Base-by-base conservation (phyloP, 2,113 vertebrate species). In the Pseudorectes ferrugineus region DNA sequence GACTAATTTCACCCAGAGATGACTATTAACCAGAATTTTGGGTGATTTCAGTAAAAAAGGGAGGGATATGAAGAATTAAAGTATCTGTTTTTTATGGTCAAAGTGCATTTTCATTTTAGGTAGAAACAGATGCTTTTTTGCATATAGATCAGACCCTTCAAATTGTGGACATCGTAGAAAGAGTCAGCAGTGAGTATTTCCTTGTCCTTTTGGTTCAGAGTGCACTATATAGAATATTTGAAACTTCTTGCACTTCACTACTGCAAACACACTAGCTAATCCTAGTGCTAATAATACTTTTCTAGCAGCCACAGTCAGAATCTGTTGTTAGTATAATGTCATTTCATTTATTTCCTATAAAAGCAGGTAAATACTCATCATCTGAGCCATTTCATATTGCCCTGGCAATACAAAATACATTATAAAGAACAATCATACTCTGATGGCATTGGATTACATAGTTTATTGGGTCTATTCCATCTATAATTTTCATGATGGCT, bases 401-500 rank as follows among this genome's bases (percentile, higher is more conserved):
- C 75, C 5, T 79, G 77, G 80, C 77, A 87, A 72, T 85, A 74
- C 28, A 85, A 94, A 95, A 85, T 81, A 46, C 66, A 85, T 97
- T 92, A 65, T 31, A 72, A 40, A 80, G 57, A 82, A 82, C 73
- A 93, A 95, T 78, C 73, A 68, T 68, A 36, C 42, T 75, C 76
- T 70, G 77, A 89, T 92, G 54, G 42, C 70, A 57, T 91, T 92
- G 84, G 48, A 91, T 94, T 95, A 72, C 89, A 91, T 19, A 68
- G 38, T 3, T 86, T 95, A 89, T 63, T 94, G 28, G 36, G 52
- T 87, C 79, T 95, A 78, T 82, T 82, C 87, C 70, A 84, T 57
- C 77, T 92, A 65, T 93, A 95, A 93, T 93, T 95, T 95, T 72
- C 52, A 68, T 38, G 70, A 89, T 89, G 77, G n/a, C 12, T 93